These are phyloP conservation scores for Chrysolina haemoptera DNA, from an alignment of 2,888 invertebrate genomes.

Conservation along the genomic window DNA sequence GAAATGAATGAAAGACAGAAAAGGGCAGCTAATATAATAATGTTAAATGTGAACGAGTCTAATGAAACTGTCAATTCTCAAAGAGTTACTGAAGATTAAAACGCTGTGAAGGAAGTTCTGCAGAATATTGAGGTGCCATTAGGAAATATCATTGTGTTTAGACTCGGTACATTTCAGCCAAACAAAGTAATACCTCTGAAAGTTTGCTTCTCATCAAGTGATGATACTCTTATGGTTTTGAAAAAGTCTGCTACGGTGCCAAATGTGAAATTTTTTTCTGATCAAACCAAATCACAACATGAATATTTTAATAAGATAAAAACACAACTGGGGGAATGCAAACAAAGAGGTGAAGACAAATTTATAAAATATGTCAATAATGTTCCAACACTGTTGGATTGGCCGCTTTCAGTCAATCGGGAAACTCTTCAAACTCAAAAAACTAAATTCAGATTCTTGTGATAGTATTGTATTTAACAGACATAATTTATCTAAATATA, in stretches of 20 bases:
- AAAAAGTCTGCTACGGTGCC: not conserved
- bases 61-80: too few species aligned
- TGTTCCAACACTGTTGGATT: slow-evolving; percentile 4
- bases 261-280: not conserved
- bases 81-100: too few species aligned
- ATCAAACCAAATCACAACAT: slow-evolving; percentile 2
- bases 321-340: slow-evolving; percentile 13
- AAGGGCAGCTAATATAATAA: too few species aligned
- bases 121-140: not conserved
- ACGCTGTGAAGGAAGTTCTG: too few species aligned
- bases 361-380: slow-evolving; percentile 21
- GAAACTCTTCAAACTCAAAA: slow-evolving; percentile 13
- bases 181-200: not conserved
- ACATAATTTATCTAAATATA: slow-evolving; percentile 18
- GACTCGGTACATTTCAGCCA: slow-evolving; percentile 5
- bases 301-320: not conserved
- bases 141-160: slow-evolving; percentile 13
- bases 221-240: not conserved
- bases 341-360: slow-evolving; percentile 19
- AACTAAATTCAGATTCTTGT: not conserved
- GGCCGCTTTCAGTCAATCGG: not conserved
- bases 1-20: not conserved
- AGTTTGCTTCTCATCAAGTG: not conserved
- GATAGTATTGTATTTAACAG: slow-evolving; percentile 12
- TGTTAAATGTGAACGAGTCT: too few species aligned